Percentiles rank a stretch among this genome's conserved stretches.
These are phyloP conservation scores for Achroia grisella DNA, from an alignment of 1,140 invertebrate genomes.

Conservation along the genomic window DNA sequence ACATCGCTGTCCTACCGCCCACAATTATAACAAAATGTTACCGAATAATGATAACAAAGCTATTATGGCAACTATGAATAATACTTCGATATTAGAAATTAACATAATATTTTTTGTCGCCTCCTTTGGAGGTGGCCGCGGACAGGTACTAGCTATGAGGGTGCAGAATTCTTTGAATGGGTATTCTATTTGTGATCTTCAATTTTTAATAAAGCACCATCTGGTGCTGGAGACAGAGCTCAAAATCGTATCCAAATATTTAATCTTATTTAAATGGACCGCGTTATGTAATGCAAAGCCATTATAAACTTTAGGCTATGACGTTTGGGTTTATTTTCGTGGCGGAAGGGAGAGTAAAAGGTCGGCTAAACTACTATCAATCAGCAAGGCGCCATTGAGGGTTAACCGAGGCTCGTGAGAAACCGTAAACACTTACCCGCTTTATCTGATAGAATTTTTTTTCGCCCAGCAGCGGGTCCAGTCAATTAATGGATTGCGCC, in stretches of 20 bases:
- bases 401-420: constrained; percentile 65
- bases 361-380: constrained; percentile 63
- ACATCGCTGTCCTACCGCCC: constrained; percentile 23
- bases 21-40: constrained; percentile 56
- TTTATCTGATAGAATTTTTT: constrained; percentile 70
- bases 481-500: constrained; percentile 70
- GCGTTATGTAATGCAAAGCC: constrained; percentile 9
- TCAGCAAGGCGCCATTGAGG: constrained; percentile 70
- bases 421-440: constrained; percentile 70
- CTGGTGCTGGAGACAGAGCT: constrained; percentile 8
- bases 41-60: constrained; percentile 68
- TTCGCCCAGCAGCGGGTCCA: constrained; percentile 59
- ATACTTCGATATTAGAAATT: constrained; percentile 64
- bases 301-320: not conserved
- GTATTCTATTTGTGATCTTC: constrained; percentile 20
- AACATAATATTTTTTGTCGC: constrained; percentile 70
- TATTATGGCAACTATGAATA: constrained; percentile 67
- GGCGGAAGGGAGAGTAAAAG: constrained; percentile 17
- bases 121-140: constrained; percentile 65
- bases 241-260: constrained; percentile 13
- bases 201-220: constrained; percentile 15
- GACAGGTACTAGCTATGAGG: constrained; percentile 67
- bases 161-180: constrained; percentile 72
- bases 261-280: constrained; percentile 12
- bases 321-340: too few relatives aligned